phyloP scores from a whole-genome alignment of 2,888 invertebrate species.

The Dioctria linearis region DNA sequence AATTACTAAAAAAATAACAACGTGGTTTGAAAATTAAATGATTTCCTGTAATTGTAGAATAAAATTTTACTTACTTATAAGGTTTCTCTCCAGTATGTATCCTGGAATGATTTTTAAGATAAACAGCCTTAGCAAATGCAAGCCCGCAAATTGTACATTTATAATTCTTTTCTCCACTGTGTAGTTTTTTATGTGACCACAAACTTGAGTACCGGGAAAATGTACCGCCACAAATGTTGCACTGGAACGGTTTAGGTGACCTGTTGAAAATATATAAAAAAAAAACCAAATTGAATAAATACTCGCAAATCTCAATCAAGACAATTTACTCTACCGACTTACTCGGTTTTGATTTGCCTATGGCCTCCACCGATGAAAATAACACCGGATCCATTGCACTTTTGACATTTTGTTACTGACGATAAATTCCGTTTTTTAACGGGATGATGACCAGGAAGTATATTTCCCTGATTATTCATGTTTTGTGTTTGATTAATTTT shows the following conservation, averaged over 20 bases:
- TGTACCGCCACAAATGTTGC: slow-evolving; percentile 88
- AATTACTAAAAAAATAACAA: no score
- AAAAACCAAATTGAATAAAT: no score
- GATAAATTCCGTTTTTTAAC: slow-evolving; percentile 88
- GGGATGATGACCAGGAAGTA: slow-evolving; percentile 78
- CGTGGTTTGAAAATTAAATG: no score
- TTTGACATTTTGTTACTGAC: slow-evolving; percentile 89
- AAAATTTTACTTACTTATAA: slow-evolving; percentile 76
- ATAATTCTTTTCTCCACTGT: slow-evolving; percentile 87
- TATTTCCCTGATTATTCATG: slow-evolving; percentile 52
- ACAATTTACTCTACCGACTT: slow-evolving; percentile 59
- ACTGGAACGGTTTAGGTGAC: slow-evolving; percentile 88
- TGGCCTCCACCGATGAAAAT: slow-evolving; percentile 72
- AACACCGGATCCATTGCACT: slow-evolving; percentile 90
- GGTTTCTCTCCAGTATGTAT: slow-evolving; percentile 91
- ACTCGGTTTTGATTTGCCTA: slow-evolving; percentile 67
- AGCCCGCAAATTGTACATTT: slow-evolving; percentile 91
- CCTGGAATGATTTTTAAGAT: slow-evolving; percentile 89
- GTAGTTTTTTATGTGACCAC: slow-evolving; percentile 91
- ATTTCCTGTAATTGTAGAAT: no score
- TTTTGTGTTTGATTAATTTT: slow-evolving; percentile 44
- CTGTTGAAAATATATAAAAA: slow-evolving; percentile 59
- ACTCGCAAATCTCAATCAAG: not conserved
- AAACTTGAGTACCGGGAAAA: slow-evolving; percentile 89
- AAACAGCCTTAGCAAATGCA: slow-evolving; percentile 92